Base-by-base conservation (phyloP, 2,113 vertebrate genomes). In the Clarias batrachus region DNA sequence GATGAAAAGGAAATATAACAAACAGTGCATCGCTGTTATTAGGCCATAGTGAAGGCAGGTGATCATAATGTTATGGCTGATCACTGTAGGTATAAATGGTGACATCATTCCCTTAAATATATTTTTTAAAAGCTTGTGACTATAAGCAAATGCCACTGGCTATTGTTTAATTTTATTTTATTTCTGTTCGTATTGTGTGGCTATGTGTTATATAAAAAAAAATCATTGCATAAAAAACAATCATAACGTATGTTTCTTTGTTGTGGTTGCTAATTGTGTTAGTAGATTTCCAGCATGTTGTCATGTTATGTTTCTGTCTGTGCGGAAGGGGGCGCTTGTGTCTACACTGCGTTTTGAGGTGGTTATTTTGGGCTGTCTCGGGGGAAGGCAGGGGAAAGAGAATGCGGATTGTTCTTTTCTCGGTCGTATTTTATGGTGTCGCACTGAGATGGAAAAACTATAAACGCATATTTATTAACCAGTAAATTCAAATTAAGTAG, bases 321-420 rank as follows among this genome's bases (percentile, higher is more conserved):
- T 66, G 25, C 84, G 48, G 11, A 2, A 86, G 84, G 63, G 27
- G 84, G 84, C 84, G 76, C 84, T 70, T 19, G 17, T 54, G 62
- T 30, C 76, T 16, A 81, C 78, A 16, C 33, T 62, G 57, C 57
- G 17, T 60, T 80, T 21, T 23, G 63, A 57, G 63, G 84, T 41
- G 63, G 84, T 57, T 79, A 85, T 79, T 80, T 86, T 59, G 76
- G 63, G 48, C 23, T 79, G 74, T 79, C 74, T 86, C 76, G 84
- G 37, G 62, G 65, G 30, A 27, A 77, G 76, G 56, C 76, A 79
- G 70, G 3, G 12, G 48, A 37, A 76, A 59, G 21, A 56, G 84
- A 59, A 57, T 79, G 76, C 84, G 65, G 74, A 68, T 85, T 79
- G 84, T 52, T 62, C 11, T 80, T 66, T 78, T 59, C 23, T 33